phyloP scores from a whole-genome alignment of 2,888 invertebrate species.

The Zonitis immaculata region DNA sequence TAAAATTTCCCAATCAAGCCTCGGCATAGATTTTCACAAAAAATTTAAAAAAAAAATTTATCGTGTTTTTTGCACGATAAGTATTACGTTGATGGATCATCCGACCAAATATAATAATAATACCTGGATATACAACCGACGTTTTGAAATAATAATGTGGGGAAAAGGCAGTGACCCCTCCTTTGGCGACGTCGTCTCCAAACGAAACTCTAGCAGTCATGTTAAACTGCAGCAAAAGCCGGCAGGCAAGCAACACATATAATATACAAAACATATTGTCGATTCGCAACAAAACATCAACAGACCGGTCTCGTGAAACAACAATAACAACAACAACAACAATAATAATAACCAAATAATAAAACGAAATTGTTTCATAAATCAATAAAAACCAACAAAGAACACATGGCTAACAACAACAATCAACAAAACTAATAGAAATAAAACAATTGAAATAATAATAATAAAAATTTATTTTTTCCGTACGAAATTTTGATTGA shows the following conservation, averaged over 20 bases:
- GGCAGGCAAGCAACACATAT: background rate
- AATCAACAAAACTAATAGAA: background rate
- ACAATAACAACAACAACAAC: background rate
- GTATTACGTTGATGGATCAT: slow-evolving; percentile 19
- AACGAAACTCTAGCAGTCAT: slow-evolving; percentile 8
- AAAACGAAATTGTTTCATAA: too few species aligned
- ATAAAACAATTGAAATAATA: too few species aligned
- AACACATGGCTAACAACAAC: background rate
- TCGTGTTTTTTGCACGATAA: background rate
- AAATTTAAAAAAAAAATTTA: background rate
- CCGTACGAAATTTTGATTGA: background rate
- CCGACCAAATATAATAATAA: slow-evolving; percentile 10
- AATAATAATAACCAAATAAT: too few species aligned
- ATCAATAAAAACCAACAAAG: too few species aligned
- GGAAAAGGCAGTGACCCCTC: slow-evolving; percentile 22
- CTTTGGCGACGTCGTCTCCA: slow-evolving; percentile 18
- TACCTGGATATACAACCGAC: slow-evolving; percentile 27
- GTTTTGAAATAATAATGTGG: slow-evolving; percentile 27
- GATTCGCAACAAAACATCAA: background rate
- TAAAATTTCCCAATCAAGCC: too few species aligned
- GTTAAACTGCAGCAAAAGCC: background rate
- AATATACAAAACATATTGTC: background rate
- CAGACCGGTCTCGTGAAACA: slow-evolving; percentile 3
- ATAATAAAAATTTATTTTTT: background rate
- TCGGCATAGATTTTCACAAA: background rate